Conservation (phyloP, 2,113 vertebrate genomes). For the Reinhardtius hippoglossoides region DNA sequence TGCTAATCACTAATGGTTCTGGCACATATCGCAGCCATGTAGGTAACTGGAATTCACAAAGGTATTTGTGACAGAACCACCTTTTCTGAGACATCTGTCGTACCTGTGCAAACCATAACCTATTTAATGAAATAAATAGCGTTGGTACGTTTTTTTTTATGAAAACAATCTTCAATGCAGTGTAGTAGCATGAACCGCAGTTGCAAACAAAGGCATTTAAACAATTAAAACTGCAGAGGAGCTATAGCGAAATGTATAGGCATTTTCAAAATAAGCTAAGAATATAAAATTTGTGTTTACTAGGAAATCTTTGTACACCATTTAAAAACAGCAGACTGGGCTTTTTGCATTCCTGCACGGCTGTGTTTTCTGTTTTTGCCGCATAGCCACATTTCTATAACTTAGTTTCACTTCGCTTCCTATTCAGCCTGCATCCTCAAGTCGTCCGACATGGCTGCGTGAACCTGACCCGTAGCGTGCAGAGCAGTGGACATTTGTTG, state of each 20-base stretch:
- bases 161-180: neutral
- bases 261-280: too few relatives aligned
- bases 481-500: constrained; percentile 53
- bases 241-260: too few relatives aligned
- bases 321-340: neutral
- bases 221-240: too few relatives aligned
- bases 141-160: neutral
- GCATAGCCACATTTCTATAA: neutral
- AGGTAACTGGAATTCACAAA: neutral
- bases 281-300: too few relatives aligned
- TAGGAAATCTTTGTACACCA: too few relatives aligned
- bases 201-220: too few relatives aligned
- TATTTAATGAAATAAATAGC: too few relatives aligned
- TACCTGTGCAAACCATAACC: neutral
- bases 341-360: neutral
- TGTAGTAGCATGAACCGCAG: neutral
- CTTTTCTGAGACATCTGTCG: too few relatives aligned
- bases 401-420: constrained; percentile 13
- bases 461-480: constrained; percentile 31
- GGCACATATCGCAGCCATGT: neutral
- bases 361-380: constrained; percentile 15
- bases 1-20: neutral
- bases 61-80: neutral
- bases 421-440: constrained; percentile 25
- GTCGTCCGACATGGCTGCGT: constrained; percentile 4